phyloP scores from a whole-genome alignment of 2,888 invertebrate genomes.

The Seira sanloemensis region DNA sequence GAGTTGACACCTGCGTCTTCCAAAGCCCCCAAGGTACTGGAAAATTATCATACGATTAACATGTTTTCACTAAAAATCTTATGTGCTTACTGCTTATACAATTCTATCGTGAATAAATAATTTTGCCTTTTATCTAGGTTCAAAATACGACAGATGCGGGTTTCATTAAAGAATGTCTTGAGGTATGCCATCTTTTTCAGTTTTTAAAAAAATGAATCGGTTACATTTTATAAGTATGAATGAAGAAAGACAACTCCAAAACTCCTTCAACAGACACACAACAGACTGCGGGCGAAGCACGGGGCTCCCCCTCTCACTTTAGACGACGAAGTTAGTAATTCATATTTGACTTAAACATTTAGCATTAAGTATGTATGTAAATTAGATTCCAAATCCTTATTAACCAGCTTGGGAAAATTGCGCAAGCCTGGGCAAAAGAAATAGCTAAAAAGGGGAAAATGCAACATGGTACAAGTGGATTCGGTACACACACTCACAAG shows the following conservation, averaged over 20 bases:
- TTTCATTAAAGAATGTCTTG: constrained; percentile 52
- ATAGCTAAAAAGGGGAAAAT: constrained; percentile 65
- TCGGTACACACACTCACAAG: constrained; percentile 44
- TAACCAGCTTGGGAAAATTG: constrained; percentile 67
- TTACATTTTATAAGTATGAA: no score
- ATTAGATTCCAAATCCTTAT: not conserved
- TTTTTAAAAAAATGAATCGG: not conserved
- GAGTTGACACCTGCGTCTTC: constrained; percentile 41
- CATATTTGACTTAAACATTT: no score
- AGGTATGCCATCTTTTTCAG: constrained; percentile 1
- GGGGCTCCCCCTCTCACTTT: constrained; percentile 53
- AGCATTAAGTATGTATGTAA: not conserved
- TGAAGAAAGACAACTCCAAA: no score
- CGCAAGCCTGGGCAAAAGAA: constrained; percentile 70
- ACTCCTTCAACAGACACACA: constrained; percentile 45
- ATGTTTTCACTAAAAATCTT: no score
- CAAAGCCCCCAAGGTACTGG: constrained; percentile 59
- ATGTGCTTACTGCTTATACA: no score
- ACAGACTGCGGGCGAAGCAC: constrained; percentile 65
- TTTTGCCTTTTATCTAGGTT: constrained; percentile 28
- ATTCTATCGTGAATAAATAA: no score
- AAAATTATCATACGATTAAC: no score
- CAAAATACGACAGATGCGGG: constrained; percentile 42
- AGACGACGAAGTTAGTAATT: constrained; percentile 53
- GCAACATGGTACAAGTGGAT: constrained; percentile 65